Base-by-base conservation (phyloP, 2,797 vertebrate species). In the Mionectes olivaceus region DNA sequence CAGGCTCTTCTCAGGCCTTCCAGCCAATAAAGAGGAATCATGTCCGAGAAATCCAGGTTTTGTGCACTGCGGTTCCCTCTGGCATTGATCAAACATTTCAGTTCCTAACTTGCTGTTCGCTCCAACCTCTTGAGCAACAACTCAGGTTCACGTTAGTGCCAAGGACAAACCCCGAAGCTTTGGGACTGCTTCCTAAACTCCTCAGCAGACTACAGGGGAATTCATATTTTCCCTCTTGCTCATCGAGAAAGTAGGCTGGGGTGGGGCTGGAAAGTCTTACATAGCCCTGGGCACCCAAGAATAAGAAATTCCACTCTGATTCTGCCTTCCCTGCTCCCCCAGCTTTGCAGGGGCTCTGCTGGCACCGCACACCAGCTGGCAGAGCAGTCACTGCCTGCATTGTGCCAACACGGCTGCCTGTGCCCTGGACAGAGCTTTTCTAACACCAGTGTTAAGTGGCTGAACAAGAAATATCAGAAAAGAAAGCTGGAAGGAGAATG, bases 141-240 rank as follows among this genome's bases (percentile, higher is more conserved):
- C 70, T 84, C 52, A 37, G 32, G 75, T 91, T 83, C 61, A 59
- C 17, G 19, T n/a, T 39, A 37, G 15, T 56, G 73, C 91, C 73
- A 86, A 76, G 41, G 52, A 73, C 59, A 87, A 83, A 82, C 70
- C 41, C 56, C 32, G 19, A 67, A 69, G 61, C 52, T 81, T 78
- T 73, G 73, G 61, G 69, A 46, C 35, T 35, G 41, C 55, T 83
- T 78, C 67, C 33, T 78, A 61, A 95, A 56, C 77, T 80, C 52
- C 85, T 86, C 82, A 78, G 50, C 56, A 90, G 89, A 57, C 13
- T n/a, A 74, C 35, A 73, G 64, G 60, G 33, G 78, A 94, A 88
- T 59, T 94, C n/a, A 19, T 73, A n/a, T 90, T 88, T 86, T 95
- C 67, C 78, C 52, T 86, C 67, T 93, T 82, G 60, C 70, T 89